Base-by-base conservation (phyloP, 2,888 invertebrate genomes). In the Cheilosia urbana region DNA sequence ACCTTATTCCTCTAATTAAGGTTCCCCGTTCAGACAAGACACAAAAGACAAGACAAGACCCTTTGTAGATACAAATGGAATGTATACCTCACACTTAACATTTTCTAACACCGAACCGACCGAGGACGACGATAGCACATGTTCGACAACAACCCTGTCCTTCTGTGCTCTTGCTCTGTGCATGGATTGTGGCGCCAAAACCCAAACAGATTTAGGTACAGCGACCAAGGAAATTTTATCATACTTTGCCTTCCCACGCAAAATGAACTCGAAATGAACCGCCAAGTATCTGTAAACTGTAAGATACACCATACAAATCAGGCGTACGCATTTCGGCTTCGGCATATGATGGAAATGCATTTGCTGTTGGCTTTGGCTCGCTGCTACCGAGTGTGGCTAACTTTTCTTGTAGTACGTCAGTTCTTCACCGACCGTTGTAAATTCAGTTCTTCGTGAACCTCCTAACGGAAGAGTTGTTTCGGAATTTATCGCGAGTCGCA, bases 381-480 rank as follows among this genome's bases (percentile, higher is more conserved):
- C 17, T 45, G 45, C 2, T 13, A 42, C 47, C 2, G 49, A n/a
- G n/a, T 4, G 27, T 62, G 49, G 27, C 55, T 69, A 58, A 71
- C 66, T 71, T 53, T 69, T 76, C 65, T 53, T 17, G 37, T 53
- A 17, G 84, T 66, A 76, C 68, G 81, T 68, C 85, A 85, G 81
- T 85, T 68, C 81, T 72, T 77, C 85, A 62, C 63, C 85, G 72
- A 66, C 30, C 66, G 66, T 66, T 85, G 72, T 72, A 68, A 77
- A 81, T 72, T 85, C 85, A 85, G 85, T 85, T 85, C 81, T 85
- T 81, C 76, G 81, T 85, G 76, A 81, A 72, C 85, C 85, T 81
- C 55, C 51, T 55, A 66, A 72, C 72, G 69, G 81, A 68, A 85
- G 60, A 81, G 85, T 85, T 68, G 85, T 30, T 21, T 62, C 34